These are phyloP conservation scores for Anhinga rufa DNA, from an alignment of 2,113 vertebrate genomes.

Conservation along the genomic window DNA sequence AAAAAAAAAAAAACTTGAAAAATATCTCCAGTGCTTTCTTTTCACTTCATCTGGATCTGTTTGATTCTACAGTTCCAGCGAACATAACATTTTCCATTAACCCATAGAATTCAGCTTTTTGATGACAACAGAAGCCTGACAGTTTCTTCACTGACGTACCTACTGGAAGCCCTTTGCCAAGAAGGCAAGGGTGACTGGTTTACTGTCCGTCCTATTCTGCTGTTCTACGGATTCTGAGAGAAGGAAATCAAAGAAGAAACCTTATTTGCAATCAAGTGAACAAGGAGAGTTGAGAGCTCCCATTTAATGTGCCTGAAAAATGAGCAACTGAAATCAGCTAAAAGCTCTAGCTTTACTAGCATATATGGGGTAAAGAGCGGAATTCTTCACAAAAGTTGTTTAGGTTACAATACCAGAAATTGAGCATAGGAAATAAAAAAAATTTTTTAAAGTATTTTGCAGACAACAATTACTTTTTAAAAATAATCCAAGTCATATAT, in stretches of 20 bases:
- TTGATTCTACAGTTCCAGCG: not conserved
- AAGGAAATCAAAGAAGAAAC: not conserved
- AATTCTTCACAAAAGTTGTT: not conserved
- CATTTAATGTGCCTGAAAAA: not conserved
- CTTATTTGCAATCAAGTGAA: not conserved
- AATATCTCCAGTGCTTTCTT: not conserved
- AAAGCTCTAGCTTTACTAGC: not conserved
- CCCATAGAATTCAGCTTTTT: not conserved
- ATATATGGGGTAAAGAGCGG: not conserved
- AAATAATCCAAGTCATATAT: not conserved
- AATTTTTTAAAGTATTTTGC: not conserved
- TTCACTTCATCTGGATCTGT: not conserved
- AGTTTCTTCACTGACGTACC: not conserved
- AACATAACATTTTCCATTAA: not conserved
- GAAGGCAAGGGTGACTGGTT: not conserved
- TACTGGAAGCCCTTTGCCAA: not conserved
- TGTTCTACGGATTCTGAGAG: not conserved
- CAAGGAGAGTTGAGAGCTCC: not conserved
- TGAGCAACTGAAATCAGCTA: not conserved
- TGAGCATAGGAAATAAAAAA: not conserved
- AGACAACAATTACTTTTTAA: not conserved
- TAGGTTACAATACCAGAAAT: not conserved
- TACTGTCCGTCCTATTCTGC: not conserved
- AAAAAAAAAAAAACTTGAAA: not conserved
- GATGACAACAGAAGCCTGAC: not conserved